Evolutionary conservation across 2,797 vertebrate genomes (phyloP).

Genomic region (Distichodus sexfasciatus): DNA sequence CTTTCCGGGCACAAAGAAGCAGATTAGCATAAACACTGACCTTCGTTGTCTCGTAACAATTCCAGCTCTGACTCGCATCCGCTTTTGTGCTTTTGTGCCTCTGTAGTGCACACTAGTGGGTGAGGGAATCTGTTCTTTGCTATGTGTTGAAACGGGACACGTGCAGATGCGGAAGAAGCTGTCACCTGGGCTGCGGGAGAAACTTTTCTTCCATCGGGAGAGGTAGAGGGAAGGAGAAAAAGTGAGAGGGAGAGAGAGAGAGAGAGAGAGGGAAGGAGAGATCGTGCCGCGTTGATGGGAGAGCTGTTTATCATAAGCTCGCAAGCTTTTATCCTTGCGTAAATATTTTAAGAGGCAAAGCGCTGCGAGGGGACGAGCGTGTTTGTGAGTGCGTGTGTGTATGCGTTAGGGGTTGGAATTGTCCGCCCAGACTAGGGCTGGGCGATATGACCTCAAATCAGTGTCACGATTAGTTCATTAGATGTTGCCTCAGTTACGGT

Average conservation of each 20-base stretch:
- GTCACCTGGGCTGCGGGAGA: conserved; percentile 10
- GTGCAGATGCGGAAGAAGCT: conserved; percentile 2
- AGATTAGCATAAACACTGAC: neutral
- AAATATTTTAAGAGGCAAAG: conserved; percentile 13
- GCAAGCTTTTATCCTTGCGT: conserved; percentile 19
- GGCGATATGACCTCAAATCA: too few relatives aligned
- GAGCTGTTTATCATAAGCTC: conserved; percentile 21
- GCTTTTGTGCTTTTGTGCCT: neutral
- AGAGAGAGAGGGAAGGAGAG: neutral
- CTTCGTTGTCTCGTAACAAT: conserved; percentile 17
- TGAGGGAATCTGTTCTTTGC: conserved; percentile 12
- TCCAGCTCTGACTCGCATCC: conserved; percentile 8
- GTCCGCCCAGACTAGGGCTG: too few relatives aligned
- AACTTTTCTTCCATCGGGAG: neutral
- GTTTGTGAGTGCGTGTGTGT: neutral
- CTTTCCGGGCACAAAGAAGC: neutral
- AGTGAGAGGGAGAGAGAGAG: neutral
- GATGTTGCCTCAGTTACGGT: too few relatives aligned
- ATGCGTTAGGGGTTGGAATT: too few relatives aligned
- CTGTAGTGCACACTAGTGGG: conserved; percentile 11
- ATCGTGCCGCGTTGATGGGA: conserved; percentile 2
- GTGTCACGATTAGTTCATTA: too few relatives aligned
- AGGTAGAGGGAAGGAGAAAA: neutral
- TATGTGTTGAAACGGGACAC: conserved; percentile 13
- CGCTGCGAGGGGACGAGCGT: neutral